These are phyloP conservation scores for Musca vetustissima DNA, from an alignment of 1,140 invertebrate species.

Conservation along the genomic window DNA sequence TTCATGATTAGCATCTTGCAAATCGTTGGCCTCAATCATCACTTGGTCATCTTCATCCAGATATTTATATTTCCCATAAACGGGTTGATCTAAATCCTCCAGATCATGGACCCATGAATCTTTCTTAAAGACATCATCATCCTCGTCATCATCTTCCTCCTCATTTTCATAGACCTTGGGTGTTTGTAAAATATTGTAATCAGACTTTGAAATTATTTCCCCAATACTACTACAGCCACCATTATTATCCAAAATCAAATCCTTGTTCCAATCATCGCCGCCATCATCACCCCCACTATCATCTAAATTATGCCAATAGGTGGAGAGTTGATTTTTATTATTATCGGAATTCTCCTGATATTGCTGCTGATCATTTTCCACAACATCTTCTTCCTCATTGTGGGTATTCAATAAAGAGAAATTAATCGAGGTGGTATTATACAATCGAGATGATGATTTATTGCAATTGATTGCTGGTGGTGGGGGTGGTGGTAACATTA, in stretches of 20 bases:
- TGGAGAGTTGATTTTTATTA: constrained; percentile 13
- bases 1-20: constrained; percentile 21
- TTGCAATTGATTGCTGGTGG: no score
- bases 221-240: no score
- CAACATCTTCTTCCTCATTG: constrained; percentile 47
- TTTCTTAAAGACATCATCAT: constrained; percentile 13
- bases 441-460: constrained; percentile 18
- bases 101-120: background rate
- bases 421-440: constrained; percentile 42
- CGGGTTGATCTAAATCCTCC: background rate
- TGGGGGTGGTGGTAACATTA: no score
- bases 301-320: constrained; percentile 24
- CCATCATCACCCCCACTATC: constrained; percentile 16
- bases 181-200: background rate
- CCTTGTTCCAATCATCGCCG: background rate
- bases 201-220: constrained; percentile 1
- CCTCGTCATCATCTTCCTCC: constrained; percentile 17
- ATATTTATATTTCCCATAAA: no score
- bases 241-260: no score
- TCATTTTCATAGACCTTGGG: constrained; percentile 9
- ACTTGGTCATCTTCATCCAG: background rate
- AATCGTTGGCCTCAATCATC: background rate
- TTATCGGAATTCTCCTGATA: background rate
- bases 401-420: constrained; percentile 38
- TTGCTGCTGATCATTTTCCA: constrained; percentile 36